Percentiles rank a stretch among this genome's conserved stretches.
Conservation (phyloP, 2,888 invertebrate species). For the Morpho achilles region DNA sequence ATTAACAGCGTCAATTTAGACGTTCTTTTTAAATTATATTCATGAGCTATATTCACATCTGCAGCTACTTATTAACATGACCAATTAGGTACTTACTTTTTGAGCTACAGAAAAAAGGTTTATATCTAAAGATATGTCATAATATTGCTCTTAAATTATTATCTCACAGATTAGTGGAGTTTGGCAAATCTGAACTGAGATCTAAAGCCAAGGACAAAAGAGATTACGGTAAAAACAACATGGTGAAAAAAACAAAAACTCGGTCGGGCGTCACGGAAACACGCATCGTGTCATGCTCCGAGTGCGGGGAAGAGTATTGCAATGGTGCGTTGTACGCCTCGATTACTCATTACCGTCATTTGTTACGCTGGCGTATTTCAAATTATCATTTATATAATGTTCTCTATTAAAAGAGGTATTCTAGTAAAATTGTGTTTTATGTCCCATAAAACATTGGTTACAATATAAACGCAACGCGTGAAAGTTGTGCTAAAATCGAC, state of each 20-base stretch:
- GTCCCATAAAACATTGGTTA: too few relatives aligned
- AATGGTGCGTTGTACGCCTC: constrained; percentile 68
- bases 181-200: constrained; percentile 88
- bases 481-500: too few relatives aligned
- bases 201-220: constrained; percentile 85
- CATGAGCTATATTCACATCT: too few relatives aligned
- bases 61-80: too few relatives aligned
- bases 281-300: constrained; percentile 85
- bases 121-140: too few relatives aligned
- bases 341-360: constrained; percentile 6
- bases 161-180: constrained; percentile 83
- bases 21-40: too few relatives aligned
- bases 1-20: too few relatives aligned
- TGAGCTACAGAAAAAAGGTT: too few relatives aligned
- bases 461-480: too few relatives aligned
- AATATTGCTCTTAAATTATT: background rate
- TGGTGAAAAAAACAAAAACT: constrained; percentile 88
- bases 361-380: constrained; percentile 9
- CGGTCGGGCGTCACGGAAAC: constrained; percentile 90
- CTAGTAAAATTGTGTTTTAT: too few relatives aligned
- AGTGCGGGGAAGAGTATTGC: constrained; percentile 93
- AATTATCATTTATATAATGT: background rate
- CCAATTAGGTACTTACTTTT: too few relatives aligned
- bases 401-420: background rate
- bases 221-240: constrained; percentile 81